phyloP scores from a whole-genome alignment of 1,140 invertebrate species.

The Ruditapes philippinarum region DNA sequence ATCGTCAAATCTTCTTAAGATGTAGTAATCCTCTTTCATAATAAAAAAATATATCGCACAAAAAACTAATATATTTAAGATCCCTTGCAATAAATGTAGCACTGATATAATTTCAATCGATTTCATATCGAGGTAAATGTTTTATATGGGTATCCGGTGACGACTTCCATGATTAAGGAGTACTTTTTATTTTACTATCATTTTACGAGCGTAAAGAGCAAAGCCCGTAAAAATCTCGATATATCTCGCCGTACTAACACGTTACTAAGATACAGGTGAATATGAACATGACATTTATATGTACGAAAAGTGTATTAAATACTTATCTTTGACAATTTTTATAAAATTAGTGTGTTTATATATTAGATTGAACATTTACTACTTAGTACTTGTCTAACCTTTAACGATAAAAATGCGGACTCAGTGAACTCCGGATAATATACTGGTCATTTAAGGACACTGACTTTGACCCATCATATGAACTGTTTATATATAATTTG shows the following conservation, averaged over 20 bases:
- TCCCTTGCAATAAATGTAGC: not conserved
- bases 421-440: not conserved
- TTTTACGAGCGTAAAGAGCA: not conserved
- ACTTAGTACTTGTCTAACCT: conserved; percentile 31
- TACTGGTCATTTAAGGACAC: conserved; percentile 3
- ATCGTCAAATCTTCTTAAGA: too few relatives aligned
- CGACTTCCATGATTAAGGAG: not conserved
- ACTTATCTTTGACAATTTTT: conserved; percentile 45
- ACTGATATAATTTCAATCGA: conserved; percentile 9
- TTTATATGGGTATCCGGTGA: conserved; percentile 7
- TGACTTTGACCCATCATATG: too few relatives aligned
- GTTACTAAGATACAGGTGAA: not conserved
- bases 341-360: conserved; percentile 35
- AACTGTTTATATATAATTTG: too few relatives aligned
- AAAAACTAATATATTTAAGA: not conserved
- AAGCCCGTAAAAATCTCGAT: conserved; percentile 36
- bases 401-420: conserved; percentile 12
- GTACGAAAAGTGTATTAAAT: conserved; percentile 41
- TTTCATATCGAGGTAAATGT: conserved; percentile 24
- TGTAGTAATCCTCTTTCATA: too few relatives aligned
- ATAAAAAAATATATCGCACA: too few relatives aligned
- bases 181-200: conserved; percentile 19
- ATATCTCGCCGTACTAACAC: conserved; percentile 23
- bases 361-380: conserved; percentile 27
- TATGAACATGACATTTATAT: conserved; percentile 34